These are phyloP conservation scores for Prionailurus viverrinus DNA, from an alignment of 2,113 vertebrate genomes.

Conservation along the genomic window DNA sequence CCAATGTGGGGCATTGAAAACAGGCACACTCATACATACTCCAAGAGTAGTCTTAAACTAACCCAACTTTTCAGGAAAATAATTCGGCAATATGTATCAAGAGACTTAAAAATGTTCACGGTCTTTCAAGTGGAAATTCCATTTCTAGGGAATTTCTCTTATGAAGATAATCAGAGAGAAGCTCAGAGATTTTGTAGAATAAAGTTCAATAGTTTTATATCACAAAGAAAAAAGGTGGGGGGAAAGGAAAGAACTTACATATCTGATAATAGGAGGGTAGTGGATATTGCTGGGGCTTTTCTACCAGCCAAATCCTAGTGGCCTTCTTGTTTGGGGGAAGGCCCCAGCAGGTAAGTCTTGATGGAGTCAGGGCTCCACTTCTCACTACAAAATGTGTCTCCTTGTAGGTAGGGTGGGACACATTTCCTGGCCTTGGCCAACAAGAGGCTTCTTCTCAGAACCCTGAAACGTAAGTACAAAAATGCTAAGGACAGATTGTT, in stretches of 20 bases:
- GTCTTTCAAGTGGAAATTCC: conserved; percentile 11
- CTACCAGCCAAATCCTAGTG: not conserved
- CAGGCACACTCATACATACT: fast-evolving
- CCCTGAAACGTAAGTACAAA: not conserved
- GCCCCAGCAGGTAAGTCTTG: not conserved
- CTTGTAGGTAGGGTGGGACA: not conserved
- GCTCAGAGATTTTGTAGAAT: not conserved
- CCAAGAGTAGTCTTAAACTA: not conserved
- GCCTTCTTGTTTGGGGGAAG: not conserved
- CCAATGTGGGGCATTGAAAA: not conserved
- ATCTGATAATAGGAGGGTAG: not conserved
- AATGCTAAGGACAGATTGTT: not conserved
- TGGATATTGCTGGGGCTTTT: not conserved
- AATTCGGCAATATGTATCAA: not conserved
- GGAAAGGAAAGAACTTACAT: not conserved
- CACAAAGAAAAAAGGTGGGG: not conserved
- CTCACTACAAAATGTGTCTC: not conserved
- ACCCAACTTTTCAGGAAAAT: not conserved
- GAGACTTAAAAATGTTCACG: not conserved
- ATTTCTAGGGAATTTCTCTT: conserved; percentile 21
- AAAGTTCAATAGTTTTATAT: not conserved
- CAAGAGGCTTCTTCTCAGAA: not conserved
- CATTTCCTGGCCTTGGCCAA: not conserved
- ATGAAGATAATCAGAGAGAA: conserved; percentile 29
- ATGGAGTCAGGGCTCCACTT: not conserved